Evolutionary conservation across 1,140 invertebrate species (phyloP).

Genomic region (Reticulitermes speratus): DNA sequence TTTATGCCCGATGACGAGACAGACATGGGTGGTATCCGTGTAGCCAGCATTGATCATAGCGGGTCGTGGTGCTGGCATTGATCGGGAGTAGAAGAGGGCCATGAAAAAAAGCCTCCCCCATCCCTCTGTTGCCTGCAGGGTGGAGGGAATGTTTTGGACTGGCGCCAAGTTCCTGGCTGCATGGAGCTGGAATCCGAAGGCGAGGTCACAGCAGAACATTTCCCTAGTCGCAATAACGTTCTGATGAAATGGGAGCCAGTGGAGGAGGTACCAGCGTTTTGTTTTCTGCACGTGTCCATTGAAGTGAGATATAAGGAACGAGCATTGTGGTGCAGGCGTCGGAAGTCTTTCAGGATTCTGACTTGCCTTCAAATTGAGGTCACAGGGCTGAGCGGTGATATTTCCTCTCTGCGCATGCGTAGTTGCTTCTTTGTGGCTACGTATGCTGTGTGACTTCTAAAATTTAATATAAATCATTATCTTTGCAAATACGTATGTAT

Average conservation of each 20-base stretch:
- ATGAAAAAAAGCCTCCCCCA: background rate
- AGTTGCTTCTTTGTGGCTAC: too few species aligned
- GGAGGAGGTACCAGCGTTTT: background rate
- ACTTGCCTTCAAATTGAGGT: background rate
- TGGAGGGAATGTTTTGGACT: conserved; percentile 11
- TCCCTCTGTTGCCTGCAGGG: background rate
- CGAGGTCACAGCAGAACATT: conserved; percentile 8
- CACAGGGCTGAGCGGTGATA: background rate
- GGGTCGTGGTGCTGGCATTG: background rate
- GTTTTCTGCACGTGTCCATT: background rate
- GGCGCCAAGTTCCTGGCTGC: background rate
- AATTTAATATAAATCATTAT: too few species aligned
- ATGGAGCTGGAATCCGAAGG: background rate
- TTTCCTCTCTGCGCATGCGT: background rate
- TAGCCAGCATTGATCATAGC: background rate
- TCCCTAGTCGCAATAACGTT: background rate
- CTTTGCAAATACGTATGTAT: too few species aligned
- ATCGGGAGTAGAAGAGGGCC: background rate
- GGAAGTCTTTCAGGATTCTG: background rate
- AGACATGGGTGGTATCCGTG: background rate
- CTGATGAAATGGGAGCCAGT: background rate
- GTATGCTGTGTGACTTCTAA: too few species aligned
- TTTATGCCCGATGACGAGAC: background rate
- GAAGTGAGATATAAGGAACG: background rate
- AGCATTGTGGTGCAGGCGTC: background rate